Percentiles rank a stretch among this genome's conserved stretches.
Conservation (phyloP, 2,113 vertebrate genomes). For the Callospermophilus lateralis region DNA sequence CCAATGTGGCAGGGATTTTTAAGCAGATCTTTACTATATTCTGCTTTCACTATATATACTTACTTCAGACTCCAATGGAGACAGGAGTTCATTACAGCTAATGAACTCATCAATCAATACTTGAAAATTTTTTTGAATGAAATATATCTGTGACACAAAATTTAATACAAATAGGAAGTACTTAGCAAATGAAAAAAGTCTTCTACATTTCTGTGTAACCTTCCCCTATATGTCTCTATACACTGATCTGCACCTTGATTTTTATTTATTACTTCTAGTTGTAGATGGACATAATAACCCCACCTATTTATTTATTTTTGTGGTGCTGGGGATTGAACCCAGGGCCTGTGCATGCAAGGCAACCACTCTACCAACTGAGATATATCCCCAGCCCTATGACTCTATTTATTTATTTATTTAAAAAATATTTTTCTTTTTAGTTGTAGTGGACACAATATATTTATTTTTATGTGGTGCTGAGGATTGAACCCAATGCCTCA, state of each 20-base stretch:
- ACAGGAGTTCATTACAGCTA: constrained; percentile 17
- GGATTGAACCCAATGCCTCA: no score
- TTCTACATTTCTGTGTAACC: not conserved
- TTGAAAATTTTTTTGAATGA: not conserved
- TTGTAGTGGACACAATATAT: no score
- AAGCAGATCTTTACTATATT: constrained; percentile 1
- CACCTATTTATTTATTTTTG: no score
- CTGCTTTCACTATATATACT: not conserved
- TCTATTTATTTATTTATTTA: no score
- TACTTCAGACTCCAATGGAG: not conserved
- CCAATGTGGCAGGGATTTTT: not conserved
- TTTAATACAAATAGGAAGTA: not conserved
- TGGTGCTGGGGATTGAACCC: no score
- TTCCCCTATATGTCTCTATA: not conserved
- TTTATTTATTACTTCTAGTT: not conserved
- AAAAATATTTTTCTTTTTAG: no score
- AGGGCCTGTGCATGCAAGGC: no score
- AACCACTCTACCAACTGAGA: no score
- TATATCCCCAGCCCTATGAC: no score
- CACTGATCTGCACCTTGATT: not conserved
- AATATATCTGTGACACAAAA: not conserved
- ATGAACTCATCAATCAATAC: not conserved
- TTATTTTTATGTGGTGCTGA: no score
- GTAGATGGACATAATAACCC: no score
- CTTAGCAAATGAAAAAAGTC: not conserved